Conservation (phyloP, 2,113 vertebrate genomes). For the Ptychochromis oligacanthus region DNA sequence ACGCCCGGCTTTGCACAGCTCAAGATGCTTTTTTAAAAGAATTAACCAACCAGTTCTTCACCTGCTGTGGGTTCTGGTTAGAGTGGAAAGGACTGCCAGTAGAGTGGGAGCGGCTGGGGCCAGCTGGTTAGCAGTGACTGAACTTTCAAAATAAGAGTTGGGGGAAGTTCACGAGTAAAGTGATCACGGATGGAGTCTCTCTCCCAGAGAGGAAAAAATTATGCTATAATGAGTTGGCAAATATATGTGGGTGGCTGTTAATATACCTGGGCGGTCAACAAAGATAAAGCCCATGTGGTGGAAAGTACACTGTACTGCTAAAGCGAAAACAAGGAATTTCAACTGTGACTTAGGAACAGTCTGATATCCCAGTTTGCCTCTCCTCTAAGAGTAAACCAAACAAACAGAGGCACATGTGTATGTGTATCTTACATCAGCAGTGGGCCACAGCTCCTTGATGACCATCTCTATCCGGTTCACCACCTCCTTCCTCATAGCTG, state of each 20-base stretch:
- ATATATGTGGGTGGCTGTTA: no score
- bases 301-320: neutral
- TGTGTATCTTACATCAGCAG: slow-evolving; percentile 85
- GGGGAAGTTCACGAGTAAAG: no score
- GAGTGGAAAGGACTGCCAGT: neutral
- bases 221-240: no score
- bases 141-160: no score
- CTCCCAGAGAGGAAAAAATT: neutral
- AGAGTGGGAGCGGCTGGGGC: no score
- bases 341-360: neutral
- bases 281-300: no score
- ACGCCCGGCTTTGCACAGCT: neutral
- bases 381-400: neutral
- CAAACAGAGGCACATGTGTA: neutral
- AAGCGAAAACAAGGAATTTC: no score
- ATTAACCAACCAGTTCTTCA: neutral
- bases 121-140: no score
- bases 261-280: no score
- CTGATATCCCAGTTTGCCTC: neutral
- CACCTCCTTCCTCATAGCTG: slow-evolving; percentile 96
- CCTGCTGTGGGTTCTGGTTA: neutral
- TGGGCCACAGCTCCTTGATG: slow-evolving; percentile 97
- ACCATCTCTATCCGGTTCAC: slow-evolving; percentile 93
- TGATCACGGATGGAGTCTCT: neutral
- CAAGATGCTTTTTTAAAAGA: no score